Conservation (phyloP, 2,888 invertebrate genomes). For the Tholera decimalis region DNA sequence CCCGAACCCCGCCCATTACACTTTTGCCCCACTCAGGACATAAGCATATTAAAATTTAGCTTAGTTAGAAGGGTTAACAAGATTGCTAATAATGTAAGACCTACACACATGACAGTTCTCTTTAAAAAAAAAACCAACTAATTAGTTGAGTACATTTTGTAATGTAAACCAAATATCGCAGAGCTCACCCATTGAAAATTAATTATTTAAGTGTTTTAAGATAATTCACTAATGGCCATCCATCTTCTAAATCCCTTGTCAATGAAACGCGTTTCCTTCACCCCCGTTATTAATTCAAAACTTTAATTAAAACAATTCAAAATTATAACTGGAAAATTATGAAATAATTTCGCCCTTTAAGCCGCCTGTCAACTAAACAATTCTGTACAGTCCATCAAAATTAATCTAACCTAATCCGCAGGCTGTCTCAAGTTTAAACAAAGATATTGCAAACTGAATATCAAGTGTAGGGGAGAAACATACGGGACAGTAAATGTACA, state of each 20-base stretch:
- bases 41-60: too few species aligned
- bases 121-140: too few species aligned
- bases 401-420: slow-evolving; percentile 89
- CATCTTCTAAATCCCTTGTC: slow-evolving; percentile 78
- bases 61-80: too few species aligned
- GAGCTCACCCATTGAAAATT: slow-evolving; percentile 48
- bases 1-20: too few species aligned
- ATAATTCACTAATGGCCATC: slow-evolving; percentile 67
- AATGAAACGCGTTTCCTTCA: slow-evolving; percentile 71
- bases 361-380: slow-evolving; percentile 88
- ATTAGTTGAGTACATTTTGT: too few species aligned
- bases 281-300: slow-evolving; percentile 80
- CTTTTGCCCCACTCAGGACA: too few species aligned
- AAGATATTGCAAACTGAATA: slow-evolving; percentile 88
- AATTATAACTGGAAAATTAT: slow-evolving; percentile 85
- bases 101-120: too few species aligned
- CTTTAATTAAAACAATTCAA: slow-evolving; percentile 87
- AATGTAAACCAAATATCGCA: slow-evolving; percentile 19
- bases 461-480: slow-evolving; percentile 71
- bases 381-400: slow-evolving; percentile 90
- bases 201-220: slow-evolving; percentile 63
- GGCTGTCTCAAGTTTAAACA: slow-evolving; percentile 88
- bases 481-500: slow-evolving; percentile 12
- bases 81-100: too few species aligned
- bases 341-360: slow-evolving; percentile 85